phyloP scores from a whole-genome alignment of 2,888 invertebrate species.

The Ophraella communa region DNA sequence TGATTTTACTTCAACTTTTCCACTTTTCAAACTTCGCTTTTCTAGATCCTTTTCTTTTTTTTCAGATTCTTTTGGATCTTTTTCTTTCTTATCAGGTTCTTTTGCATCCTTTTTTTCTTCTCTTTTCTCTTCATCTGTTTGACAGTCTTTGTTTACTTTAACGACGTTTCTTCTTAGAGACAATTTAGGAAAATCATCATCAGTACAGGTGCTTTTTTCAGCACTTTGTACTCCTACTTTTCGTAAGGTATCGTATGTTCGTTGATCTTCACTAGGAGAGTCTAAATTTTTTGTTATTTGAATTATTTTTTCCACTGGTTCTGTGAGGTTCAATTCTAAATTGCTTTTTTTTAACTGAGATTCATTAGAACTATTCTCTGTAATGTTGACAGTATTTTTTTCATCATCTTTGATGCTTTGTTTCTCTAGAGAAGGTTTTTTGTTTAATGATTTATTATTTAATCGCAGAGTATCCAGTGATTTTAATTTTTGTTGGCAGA shows the following conservation, averaged over 20 bases:
- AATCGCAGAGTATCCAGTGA: neutral
- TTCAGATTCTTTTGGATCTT: slow-evolving; percentile 49
- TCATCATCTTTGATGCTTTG: slow-evolving; percentile 17
- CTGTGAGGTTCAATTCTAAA: slow-evolving; percentile 36
- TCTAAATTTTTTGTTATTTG: slow-evolving; percentile 45
- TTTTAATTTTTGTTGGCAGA: slow-evolving; percentile 8
- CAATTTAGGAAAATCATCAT: slow-evolving; percentile 55
- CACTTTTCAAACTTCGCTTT: slow-evolving; percentile 10
- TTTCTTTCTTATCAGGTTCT: slow-evolving; percentile 49
- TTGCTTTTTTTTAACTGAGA: slow-evolving; percentile 27
- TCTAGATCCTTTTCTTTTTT: slow-evolving; percentile 40
- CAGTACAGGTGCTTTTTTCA: slow-evolving; percentile 58
- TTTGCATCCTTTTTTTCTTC: slow-evolving; percentile 51
- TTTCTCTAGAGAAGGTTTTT: slow-evolving; percentile 15
- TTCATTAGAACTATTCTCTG: neutral
- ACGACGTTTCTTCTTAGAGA: slow-evolving; percentile 48
- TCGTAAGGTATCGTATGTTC: slow-evolving; percentile 56
- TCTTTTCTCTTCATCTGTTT: slow-evolving; percentile 53
- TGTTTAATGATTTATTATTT: neutral
- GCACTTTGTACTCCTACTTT: slow-evolving; percentile 55
- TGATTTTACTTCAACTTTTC: slow-evolving; percentile 41
- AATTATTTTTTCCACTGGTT: slow-evolving; percentile 4
- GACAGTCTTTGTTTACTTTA: slow-evolving; percentile 57
- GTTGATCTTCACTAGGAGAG: slow-evolving; percentile 60
- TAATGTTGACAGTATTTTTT: neutral